These are phyloP conservation scores for Pantala flavescens DNA, from an alignment of 1,140 invertebrate genomes.

Conservation along the genomic window DNA sequence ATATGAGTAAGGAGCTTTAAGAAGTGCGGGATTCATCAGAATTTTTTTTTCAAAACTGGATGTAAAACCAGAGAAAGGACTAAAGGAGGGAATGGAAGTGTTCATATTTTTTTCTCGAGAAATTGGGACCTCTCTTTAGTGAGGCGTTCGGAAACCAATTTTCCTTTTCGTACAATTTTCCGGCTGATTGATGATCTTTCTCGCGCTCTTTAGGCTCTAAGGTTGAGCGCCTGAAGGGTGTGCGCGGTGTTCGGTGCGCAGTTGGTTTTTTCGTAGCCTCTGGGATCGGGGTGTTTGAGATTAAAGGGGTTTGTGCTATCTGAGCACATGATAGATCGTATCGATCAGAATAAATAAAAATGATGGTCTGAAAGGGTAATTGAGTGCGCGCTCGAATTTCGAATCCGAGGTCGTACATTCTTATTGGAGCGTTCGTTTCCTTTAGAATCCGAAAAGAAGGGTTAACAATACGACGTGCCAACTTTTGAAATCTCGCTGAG, in stretches of 20 bases:
- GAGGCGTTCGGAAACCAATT: not conserved
- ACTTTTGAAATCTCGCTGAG: no score
- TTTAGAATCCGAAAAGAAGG: no score
- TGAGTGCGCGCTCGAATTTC: no score
- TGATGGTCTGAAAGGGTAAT: no score
- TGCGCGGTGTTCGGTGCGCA: not conserved
- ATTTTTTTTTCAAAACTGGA: no score
- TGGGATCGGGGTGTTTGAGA: not conserved
- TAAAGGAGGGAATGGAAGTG: not conserved
- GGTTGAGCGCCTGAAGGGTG: not conserved
- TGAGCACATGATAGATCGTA: not conserved
- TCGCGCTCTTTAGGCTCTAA: not conserved
- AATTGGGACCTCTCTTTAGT: not conserved
- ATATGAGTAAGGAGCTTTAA: no score
- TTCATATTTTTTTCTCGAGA: not conserved
- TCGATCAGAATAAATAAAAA: not conserved
- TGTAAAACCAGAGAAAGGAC: not conserved
- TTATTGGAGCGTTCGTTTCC: no score
- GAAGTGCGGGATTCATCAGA: no score
- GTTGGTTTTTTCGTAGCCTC: not conserved
- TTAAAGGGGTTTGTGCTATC: not conserved
- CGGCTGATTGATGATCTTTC: not conserved
- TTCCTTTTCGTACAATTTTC: not conserved
- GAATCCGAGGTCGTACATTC: no score
- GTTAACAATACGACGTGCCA: no score